These are phyloP conservation scores for Conistra vaccinii DNA, from an alignment of 2,888 invertebrate species.

Conservation along the genomic window DNA sequence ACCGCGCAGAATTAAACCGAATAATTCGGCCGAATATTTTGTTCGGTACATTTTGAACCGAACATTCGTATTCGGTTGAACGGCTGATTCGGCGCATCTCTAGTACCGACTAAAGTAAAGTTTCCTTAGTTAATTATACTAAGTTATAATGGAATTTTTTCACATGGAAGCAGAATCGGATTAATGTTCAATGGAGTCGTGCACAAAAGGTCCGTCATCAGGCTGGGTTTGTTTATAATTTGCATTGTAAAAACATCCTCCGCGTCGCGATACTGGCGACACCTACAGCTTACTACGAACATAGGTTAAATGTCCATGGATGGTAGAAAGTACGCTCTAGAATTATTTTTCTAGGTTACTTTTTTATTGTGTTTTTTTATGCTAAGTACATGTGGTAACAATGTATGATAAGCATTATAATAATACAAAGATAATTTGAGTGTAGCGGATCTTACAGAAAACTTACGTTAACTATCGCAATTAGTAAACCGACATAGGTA, in stretches of 20 bases:
- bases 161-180: slow-evolving; percentile 6
- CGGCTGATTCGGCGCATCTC: too few relatives aligned
- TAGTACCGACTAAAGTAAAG: neutral
- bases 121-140: neutral
- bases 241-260: slow-evolving; percentile 87
- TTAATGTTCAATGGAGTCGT: slow-evolving; percentile 70
- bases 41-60: too few relatives aligned
- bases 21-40: too few relatives aligned
- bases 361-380: neutral
- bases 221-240: slow-evolving; percentile 85
- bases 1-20: too few relatives aligned
- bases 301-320: slow-evolving; percentile 63
- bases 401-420: too few relatives aligned
- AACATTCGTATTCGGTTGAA: too few relatives aligned
- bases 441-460: neutral
- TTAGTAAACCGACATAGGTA: neutral
- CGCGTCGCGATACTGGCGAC: slow-evolving; percentile 78
- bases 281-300: slow-evolving; percentile 76
- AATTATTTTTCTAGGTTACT: neutral
- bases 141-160: neutral
- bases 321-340: slow-evolving; percentile 65
- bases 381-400: too few relatives aligned
- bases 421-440: too few relatives aligned
- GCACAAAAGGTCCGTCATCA: slow-evolving; percentile 80
- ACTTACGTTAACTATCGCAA: neutral